These are phyloP conservation scores for Rattus norvegicus DNA, from an alignment of 2,113 vertebrate genomes.

Conservation along the genomic window DNA sequence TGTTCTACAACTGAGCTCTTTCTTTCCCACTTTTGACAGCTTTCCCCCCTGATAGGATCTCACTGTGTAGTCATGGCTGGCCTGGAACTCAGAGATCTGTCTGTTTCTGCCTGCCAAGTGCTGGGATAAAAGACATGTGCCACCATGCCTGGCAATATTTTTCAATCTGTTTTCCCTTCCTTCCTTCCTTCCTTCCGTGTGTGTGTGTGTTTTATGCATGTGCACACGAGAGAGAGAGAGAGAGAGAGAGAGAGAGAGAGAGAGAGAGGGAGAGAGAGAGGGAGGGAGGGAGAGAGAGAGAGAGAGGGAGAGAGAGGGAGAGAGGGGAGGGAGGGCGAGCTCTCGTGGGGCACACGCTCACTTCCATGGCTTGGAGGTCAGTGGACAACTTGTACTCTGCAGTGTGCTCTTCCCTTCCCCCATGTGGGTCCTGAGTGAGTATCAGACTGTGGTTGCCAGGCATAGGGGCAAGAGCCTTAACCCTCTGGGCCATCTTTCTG, in stretches of 20 bases:
- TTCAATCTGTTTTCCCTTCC: too few relatives aligned
- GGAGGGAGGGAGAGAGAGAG: too few relatives aligned
- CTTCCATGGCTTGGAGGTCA: background rate
- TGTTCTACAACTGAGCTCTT: background rate
- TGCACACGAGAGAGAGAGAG: too few relatives aligned
- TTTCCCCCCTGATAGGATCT: background rate
- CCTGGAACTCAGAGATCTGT: background rate
- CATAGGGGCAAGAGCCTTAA: background rate
- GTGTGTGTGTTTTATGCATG: too few relatives aligned
- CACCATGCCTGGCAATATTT: background rate
- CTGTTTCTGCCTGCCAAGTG: background rate
- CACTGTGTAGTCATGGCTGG: background rate
- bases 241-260: too few relatives aligned
- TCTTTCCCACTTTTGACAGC: background rate
- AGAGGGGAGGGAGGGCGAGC: too few relatives aligned
- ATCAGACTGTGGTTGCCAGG: background rate
- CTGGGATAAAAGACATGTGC: background rate
- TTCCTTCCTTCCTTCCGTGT: background rate
- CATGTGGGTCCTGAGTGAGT: background rate
- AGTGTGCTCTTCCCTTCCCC: background rate
- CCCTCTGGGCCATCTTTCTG: background rate
- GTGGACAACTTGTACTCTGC: background rate
- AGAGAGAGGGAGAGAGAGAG: too few relatives aligned
- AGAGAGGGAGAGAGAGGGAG: too few relatives aligned
- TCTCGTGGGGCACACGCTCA: too few relatives aligned